Base-by-base conservation (phyloP, 2,797 vertebrate species). In the Danio jaintianensis region DNA sequence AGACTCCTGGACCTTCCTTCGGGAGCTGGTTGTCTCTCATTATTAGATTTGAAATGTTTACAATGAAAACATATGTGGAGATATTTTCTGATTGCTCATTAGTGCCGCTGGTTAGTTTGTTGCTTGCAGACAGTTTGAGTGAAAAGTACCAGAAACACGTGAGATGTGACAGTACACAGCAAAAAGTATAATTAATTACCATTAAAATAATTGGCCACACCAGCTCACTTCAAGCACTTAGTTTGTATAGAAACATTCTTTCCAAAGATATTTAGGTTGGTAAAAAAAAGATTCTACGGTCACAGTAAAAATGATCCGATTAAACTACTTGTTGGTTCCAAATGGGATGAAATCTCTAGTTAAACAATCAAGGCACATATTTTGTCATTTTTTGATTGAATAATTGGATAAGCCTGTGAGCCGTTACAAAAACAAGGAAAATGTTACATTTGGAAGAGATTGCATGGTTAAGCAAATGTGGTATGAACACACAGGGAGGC, bases 401-500 rank as follows among this genome's bases (percentile, higher is more conserved):
- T 69, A 40, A 59, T 40, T 18, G 55, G 22, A 59, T 59, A 61
- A 50, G 42, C 16, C 6, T 61, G 75, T 69, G 12, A 59, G 43
- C 5, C 45, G 10, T 69, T 59, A 59, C 42, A 50, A 38, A 78
- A 69, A 50, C 55, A 59, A 74, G 43, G 22, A 16, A 29, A 68
- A 81, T 78, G 62, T 80, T 75, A 63, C 58, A 50, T 56, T 78
- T 74, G 82, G 63, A 77, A 48, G 18, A 15, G 43, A 83, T 75
- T 67, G 22, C 16, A 56, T 43, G 16, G 50, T 48, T 16, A 64
- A 53, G 75, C 70, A 70, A 38, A 18, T 75, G 43, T 84, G 55
- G 85, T 83, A 82, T 82, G 83, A 86, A 86, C 36, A 20, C 13
- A 78, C 48, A 16, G 45, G 43, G 62, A 73, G 53, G 77, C 45